Evolutionary conservation across 1,140 invertebrate species (phyloP).

Genomic region (Bombus soroeensis): DNA sequence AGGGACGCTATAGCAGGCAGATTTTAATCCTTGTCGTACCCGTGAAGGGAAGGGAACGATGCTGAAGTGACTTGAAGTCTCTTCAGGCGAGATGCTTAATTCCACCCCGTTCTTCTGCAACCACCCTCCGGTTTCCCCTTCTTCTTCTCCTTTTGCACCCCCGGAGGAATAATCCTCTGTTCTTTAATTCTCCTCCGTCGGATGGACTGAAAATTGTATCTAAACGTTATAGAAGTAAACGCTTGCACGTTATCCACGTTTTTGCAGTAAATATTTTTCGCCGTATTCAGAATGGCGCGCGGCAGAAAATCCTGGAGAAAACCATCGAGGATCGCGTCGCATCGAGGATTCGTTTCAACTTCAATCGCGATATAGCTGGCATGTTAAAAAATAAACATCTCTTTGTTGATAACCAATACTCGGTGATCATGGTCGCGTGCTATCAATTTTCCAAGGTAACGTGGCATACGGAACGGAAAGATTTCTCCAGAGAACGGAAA

Average conservation of each 20-base stretch:
- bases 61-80: conserved; percentile 83
- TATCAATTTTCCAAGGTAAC: conserved; percentile 18
- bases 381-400: not conserved
- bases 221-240: conserved; percentile 46
- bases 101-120: conserved; percentile 76
- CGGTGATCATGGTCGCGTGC: conserved; percentile 20
- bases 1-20: conserved; percentile 73
- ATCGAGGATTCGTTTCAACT: not conserved
- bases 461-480: conserved; percentile 30
- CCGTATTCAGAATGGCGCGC: too few relatives aligned
- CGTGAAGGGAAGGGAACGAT: conserved; percentile 72
- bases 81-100: conserved; percentile 83
- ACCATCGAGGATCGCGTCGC: too few relatives aligned
- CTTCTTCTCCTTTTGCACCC: conserved; percentile 48
- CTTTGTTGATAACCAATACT: conserved; percentile 6
- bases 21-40: conserved; percentile 82
- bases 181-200: conserved; percentile 74
- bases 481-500: conserved; percentile 59
- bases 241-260: not conserved
- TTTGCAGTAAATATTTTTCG: not conserved
- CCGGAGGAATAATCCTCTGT: conserved; percentile 76
- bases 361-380: not conserved
- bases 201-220: conserved; percentile 65
- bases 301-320: too few relatives aligned
- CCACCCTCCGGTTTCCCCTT: conserved; percentile 61